These are phyloP conservation scores for Drymodes brunneopygia DNA, from an alignment of 2,113 vertebrate species.

Conservation along the genomic window DNA sequence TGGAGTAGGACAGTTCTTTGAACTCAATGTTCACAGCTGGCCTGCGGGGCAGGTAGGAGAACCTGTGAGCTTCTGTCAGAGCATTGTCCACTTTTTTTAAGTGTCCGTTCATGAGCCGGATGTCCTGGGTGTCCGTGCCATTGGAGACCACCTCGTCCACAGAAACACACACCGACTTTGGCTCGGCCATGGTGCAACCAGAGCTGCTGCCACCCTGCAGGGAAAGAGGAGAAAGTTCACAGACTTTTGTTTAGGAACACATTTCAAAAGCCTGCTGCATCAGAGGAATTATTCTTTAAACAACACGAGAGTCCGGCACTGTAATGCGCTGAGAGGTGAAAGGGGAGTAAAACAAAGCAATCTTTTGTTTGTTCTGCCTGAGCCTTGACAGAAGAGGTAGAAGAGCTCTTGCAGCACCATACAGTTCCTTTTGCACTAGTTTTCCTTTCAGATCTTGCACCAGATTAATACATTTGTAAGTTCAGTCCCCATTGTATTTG, in stretches of 20 bases:
- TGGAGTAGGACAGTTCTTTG: slow-evolving; percentile 86
- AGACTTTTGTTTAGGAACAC: neutral
- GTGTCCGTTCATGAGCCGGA: slow-evolving; percentile 77
- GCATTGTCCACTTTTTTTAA: slow-evolving; percentile 83
- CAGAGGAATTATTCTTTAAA: neutral
- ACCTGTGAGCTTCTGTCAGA: slow-evolving; percentile 86
- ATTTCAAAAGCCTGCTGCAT: neutral
- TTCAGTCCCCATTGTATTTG: neutral
- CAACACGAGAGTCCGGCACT: neutral
- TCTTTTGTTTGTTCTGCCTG: neutral
- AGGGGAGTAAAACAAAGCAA: neutral
- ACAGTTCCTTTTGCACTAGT: neutral
- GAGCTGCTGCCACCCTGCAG: slow-evolving; percentile 81
- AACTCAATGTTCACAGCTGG: slow-evolving; percentile 92
- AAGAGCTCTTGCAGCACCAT: neutral
- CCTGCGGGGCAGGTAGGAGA: slow-evolving; percentile 87
- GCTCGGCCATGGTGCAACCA: slow-evolving; percentile 84
- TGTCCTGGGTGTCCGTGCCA: slow-evolving; percentile 65
- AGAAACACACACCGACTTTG: slow-evolving; percentile 82
- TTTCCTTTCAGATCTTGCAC: neutral
- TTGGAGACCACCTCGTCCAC: slow-evolving; percentile 81
- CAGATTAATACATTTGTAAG: neutral
- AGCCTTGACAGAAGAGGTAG: neutral
- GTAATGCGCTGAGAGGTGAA: neutral
- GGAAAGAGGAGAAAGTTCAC: neutral